Conservation (phyloP, 2,113 vertebrate genomes). For the Clarias gariepinus region DNA sequence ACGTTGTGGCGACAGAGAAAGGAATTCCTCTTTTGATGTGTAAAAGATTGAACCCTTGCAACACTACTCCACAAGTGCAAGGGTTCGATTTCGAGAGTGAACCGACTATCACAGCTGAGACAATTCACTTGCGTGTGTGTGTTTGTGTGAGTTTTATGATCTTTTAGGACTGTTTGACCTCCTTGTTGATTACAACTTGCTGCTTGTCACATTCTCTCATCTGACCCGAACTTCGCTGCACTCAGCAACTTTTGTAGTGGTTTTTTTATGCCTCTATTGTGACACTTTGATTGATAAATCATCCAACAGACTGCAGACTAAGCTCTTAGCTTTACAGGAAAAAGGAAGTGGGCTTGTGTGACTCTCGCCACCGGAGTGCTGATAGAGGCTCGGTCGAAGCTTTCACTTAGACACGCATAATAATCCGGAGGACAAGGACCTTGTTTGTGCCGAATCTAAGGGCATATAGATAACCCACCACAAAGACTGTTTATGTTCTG, state of each 20-base stretch:
- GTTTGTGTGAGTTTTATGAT: not conserved
- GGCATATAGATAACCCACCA: conserved; percentile 21
- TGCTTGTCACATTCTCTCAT: conserved; percentile 28
- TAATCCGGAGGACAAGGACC: conserved; percentile 21
- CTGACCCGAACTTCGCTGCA: conserved; percentile 21
- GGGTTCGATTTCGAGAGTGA: not conserved
- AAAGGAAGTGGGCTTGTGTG: conserved; percentile 22
- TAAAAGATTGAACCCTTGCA: not conserved
- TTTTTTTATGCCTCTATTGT: not conserved
- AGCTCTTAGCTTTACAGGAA: conserved; percentile 3
- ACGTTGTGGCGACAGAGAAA: conserved; percentile 1
- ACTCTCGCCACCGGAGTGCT: conserved; percentile 9
- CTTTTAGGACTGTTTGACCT: not conserved
- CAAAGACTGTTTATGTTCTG: conserved; percentile 8
- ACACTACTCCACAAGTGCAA: not conserved
- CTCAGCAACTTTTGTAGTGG: not conserved
- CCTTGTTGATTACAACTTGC: conserved; percentile 7
- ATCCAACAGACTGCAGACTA: conserved; percentile 25
- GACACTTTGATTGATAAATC: conserved; percentile 11
- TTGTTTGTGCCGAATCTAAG: conserved; percentile 28
- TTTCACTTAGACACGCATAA: not conserved
- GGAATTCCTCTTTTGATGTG: not conserved
- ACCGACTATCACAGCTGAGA: too few species aligned
- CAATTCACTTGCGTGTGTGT: not conserved
- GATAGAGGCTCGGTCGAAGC: not conserved